These are phyloP conservation scores for Teinopalpus imperialis DNA, from an alignment of 2,888 invertebrate species.

Conservation along the genomic window DNA sequence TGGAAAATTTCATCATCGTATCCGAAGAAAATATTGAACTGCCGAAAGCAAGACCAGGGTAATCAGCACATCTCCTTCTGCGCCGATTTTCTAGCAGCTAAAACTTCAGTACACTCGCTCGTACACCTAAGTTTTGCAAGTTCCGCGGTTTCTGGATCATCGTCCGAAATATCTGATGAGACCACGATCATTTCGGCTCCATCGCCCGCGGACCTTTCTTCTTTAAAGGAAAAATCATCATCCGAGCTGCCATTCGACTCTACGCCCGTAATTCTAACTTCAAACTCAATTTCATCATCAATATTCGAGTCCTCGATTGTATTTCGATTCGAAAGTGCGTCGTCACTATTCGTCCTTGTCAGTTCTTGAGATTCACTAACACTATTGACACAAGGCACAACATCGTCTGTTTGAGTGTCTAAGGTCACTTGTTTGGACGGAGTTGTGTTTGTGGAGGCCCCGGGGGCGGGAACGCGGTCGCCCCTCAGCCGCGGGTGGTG, in stretches of 20 bases:
- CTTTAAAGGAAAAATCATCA: constrained; percentile 69
- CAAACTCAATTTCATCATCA: constrained; percentile 66
- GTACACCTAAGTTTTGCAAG: constrained; percentile 93
- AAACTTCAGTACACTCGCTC: constrained; percentile 93
- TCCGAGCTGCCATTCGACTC: constrained; percentile 65
- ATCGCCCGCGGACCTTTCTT: constrained; percentile 70
- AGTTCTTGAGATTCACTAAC: constrained; percentile 80
- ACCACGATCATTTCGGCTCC: constrained; percentile 66
- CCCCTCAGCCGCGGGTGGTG: constrained; percentile 87
- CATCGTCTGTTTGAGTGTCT: constrained; percentile 68
- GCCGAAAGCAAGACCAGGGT: constrained; percentile 95
- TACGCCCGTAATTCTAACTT: constrained; percentile 52
- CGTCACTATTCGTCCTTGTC: constrained; percentile 81
- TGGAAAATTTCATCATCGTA: constrained; percentile 98
- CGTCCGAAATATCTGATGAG: constrained; percentile 74
- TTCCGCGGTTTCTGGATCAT: constrained; percentile 90
- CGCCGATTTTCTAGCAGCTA: constrained; percentile 90
- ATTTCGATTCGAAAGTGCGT: constrained; percentile 79
- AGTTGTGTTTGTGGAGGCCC: constrained; percentile 49
- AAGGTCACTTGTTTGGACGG: constrained; percentile 77
- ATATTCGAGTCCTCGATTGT: constrained; percentile 62
- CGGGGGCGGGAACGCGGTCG: constrained; percentile 79
- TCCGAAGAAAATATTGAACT: constrained; percentile 97
- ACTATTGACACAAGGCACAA: constrained; percentile 81
- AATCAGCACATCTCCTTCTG: constrained; percentile 92